A percentile compares a stretch with the other conserved stretches of the same genome.
phyloP scores from a whole-genome alignment of 2,888 invertebrate species.

The Acronicta alni region DNA sequence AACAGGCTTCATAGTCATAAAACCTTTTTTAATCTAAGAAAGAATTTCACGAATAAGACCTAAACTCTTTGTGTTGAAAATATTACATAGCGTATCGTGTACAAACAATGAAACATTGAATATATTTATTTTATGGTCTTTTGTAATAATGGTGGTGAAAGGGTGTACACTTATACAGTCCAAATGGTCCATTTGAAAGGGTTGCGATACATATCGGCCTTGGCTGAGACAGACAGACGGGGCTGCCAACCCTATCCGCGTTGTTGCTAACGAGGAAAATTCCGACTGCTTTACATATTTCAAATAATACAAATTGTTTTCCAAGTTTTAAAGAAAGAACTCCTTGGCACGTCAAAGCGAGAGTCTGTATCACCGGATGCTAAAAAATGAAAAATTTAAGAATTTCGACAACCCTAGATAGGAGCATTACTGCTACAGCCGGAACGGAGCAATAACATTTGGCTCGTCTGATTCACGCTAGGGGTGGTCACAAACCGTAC shows the following conservation, averaged over 20 bases:
- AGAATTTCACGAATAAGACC: not conserved
- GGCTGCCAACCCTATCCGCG: constrained; percentile 30
- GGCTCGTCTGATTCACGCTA: constrained; percentile 58
- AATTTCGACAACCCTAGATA: constrained; percentile 35
- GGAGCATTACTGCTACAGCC: constrained; percentile 44
- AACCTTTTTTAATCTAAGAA: too few species aligned
- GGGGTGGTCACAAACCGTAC: constrained; percentile 50
- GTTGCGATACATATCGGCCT: constrained; percentile 42
- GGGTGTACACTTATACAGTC: constrained; percentile 34
- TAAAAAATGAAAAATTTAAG: constrained; percentile 9
- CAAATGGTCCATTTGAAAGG: constrained; percentile 48
- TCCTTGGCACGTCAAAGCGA: constrained; percentile 35
- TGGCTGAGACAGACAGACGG: constrained; percentile 37
- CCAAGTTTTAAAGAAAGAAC: constrained; percentile 17
- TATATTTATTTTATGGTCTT: constrained; percentile 42
- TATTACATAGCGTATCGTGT: constrained; percentile 20
- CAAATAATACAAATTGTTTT: constrained; percentile 48
- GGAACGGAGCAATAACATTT: constrained; percentile 55
- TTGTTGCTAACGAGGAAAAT: constrained; percentile 42
- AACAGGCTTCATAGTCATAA: not conserved
- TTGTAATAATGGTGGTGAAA: constrained; percentile 45
- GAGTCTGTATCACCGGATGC: constrained; percentile 24
- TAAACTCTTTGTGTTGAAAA: constrained; percentile 11
- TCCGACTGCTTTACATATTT: constrained; percentile 29
- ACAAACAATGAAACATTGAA: constrained; percentile 33